phyloP scores from a whole-genome alignment of 2,113 vertebrate species.

The Hymenochirus boettgeri region DNA sequence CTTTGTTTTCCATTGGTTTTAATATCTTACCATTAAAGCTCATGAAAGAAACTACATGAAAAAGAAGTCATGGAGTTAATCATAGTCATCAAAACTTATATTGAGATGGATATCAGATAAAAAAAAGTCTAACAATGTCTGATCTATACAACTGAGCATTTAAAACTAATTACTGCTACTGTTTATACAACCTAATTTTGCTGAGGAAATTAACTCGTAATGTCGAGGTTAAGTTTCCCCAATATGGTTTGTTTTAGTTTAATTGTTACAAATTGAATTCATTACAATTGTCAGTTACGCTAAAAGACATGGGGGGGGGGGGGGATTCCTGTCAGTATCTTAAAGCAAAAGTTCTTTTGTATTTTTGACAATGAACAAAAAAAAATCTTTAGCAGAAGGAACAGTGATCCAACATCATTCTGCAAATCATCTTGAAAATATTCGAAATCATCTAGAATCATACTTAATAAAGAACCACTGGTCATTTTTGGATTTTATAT shows the following conservation, averaged over 20 bases:
- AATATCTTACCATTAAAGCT: too few species aligned
- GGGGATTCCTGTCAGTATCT: slow-evolving; percentile 33
- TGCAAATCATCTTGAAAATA: neutral
- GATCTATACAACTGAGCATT: slow-evolving; percentile 33
- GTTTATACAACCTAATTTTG: slow-evolving; percentile 41
- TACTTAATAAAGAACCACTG: too few species aligned
- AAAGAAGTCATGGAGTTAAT: too few species aligned
- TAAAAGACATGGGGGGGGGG: slow-evolving; percentile 25
- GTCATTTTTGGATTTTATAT: too few species aligned
- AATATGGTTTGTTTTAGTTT: slow-evolving; percentile 43
- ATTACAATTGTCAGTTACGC: slow-evolving; percentile 41
- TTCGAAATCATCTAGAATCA: too few species aligned
- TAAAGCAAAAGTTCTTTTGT: slow-evolving; percentile 27
- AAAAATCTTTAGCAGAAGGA: slow-evolving; percentile 23
- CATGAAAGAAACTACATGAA: too few species aligned
- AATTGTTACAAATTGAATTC: slow-evolving; percentile 43
- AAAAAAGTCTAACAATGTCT: slow-evolving; percentile 20
- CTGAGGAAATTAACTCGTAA: slow-evolving; percentile 39
- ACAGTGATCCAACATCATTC: slow-evolving; percentile 24
- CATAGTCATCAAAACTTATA: neutral
- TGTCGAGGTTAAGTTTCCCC: slow-evolving; percentile 41
- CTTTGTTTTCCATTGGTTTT: too few species aligned
- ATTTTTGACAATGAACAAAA: slow-evolving; percentile 29
- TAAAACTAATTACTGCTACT: slow-evolving; percentile 41
- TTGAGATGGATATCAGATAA: neutral